Base-by-base conservation (phyloP, 2,113 vertebrate species). In the Nyctereutes procyonoides region DNA sequence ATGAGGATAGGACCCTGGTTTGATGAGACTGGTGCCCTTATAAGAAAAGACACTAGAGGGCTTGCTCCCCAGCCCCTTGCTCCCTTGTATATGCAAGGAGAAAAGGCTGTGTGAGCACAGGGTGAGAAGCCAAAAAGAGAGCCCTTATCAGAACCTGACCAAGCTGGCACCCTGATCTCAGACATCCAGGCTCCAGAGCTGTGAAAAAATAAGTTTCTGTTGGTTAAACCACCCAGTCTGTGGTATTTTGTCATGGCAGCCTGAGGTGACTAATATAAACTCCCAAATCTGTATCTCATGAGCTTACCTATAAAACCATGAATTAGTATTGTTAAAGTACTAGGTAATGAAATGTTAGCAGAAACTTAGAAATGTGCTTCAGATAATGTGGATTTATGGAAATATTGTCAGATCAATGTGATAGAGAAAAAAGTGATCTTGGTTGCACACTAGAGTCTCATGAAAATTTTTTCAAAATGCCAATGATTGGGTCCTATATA, bases 31-130 rank as follows among this genome's bases (percentile, higher is more conserved):
- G 48, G 35, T 28, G 28, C 15, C 30, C 28, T 55, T 67, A 56
- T 80, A 74, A 84, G 58, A 62, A 60, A 6, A 82, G 16, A 77
- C 15, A 24, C 30, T 3, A 5, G 12, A 63, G 12, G 62, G 16
- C 51, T 69, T 81, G 28, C 13, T 51, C 35, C 56, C 24, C 28
- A 43, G 14, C 11, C 30, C 24, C 10, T 43, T 6, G 22, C 55
- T 22, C 5, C 5, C 2, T 10, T 12, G 16, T 8, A 14, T 2
- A 32, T 4, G 5, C 5, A 14, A 19, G 3, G 2, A 35, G 8
- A n/a, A 60, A 83, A 53, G 73, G n/a, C 9, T 55, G 17, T 26
- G n/a, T 10, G 16, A 82, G 4, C 2, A 9, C 7, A 63, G 14
- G 32, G 28, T 43, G 77, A 81, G 77, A 65, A 85, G 20, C 35